phyloP scores from a whole-genome alignment of 2,888 invertebrate species.

The Panopea generosa region DNA sequence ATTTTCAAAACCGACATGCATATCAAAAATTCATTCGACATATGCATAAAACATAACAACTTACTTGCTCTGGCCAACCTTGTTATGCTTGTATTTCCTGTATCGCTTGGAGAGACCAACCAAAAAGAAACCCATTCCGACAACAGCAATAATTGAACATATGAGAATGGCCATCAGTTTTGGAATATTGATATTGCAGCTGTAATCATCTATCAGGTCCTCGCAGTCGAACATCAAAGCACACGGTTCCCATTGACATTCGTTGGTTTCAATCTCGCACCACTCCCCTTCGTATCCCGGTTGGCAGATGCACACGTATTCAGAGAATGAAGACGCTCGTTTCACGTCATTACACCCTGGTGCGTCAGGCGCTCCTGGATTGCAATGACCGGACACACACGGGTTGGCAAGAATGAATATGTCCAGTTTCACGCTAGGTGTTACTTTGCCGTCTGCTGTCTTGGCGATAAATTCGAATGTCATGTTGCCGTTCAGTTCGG shows the following conservation, averaged over 20 bases:
- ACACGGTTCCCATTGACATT: conserved; percentile 58
- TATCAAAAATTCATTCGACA: too few relatives aligned
- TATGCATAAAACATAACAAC: too few relatives aligned
- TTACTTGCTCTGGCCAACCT: too few relatives aligned
- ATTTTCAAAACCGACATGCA: too few relatives aligned
- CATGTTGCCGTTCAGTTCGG: conserved; percentile 44
- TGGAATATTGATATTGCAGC: conserved; percentile 64
- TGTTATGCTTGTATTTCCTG: background rate
- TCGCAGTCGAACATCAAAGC: conserved; percentile 62
- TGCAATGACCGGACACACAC: conserved; percentile 62
- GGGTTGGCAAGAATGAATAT: conserved; percentile 47
- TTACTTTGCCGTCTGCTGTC: conserved; percentile 18
- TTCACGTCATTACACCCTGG: conserved; percentile 41
- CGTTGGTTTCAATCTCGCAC: conserved; percentile 65
- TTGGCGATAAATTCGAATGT: conserved; percentile 48
- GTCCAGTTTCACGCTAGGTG: conserved; percentile 42
- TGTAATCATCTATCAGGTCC: conserved; percentile 50
- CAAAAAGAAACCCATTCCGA: background rate
- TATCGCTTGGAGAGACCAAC: background rate
- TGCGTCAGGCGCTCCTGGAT: conserved; percentile 6
- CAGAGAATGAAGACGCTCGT: conserved; percentile 54
- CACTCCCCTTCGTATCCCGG: conserved; percentile 61
- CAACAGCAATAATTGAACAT: conserved; percentile 28
- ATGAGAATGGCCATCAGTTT: conserved; percentile 58
- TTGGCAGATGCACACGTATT: conserved; percentile 58